These are phyloP conservation scores for Caranx ignobilis DNA, from an alignment of 2,113 vertebrate species.

Conservation along the genomic window DNA sequence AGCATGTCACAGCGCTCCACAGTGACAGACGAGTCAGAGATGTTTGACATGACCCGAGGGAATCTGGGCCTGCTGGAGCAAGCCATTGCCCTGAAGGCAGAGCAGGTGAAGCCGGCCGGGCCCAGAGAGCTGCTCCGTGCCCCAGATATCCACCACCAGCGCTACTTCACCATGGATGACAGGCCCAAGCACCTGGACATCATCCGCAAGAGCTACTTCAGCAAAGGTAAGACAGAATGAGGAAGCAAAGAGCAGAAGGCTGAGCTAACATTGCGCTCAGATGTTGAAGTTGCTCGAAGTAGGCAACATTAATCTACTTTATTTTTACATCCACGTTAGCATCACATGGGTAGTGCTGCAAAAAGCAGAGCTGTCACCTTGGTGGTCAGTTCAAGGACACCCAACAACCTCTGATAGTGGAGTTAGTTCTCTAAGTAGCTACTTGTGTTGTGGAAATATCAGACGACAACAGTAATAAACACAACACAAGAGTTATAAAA, in stretches of 20 bases:
- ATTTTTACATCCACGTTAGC: constrained; percentile 14
- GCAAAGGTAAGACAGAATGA: constrained; percentile 86
- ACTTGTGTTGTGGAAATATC: no score
- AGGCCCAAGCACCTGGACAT: constrained; percentile 90
- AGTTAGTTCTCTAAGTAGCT: neutral
- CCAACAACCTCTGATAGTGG: neutral
- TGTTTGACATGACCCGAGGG: constrained; percentile 95
- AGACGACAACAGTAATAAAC: no score
- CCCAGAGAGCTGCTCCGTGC: constrained; percentile 86
- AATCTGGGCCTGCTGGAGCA: constrained; percentile 97
- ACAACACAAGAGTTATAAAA: no score
- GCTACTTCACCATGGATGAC: constrained; percentile 89
- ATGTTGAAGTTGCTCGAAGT: neutral
- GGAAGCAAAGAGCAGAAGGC: neutral
- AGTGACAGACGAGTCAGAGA: constrained; percentile 92
- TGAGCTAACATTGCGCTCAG: neutral
- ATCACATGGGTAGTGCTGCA: neutral
- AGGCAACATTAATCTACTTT: constrained; percentile 6
- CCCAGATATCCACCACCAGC: constrained; percentile 86
- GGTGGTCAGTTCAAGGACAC: neutral
- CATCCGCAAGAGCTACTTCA: constrained; percentile 91
- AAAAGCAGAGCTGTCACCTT: neutral
- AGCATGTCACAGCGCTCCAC: constrained; percentile 89
- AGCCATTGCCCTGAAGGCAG: constrained; percentile 96
- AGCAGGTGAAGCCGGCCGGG: constrained; percentile 89